A percentile compares a stretch with the other conserved stretches of the same genome.
Conservation (phyloP, 2,113 vertebrate genomes). For the Connochaetes taurinus region DNA sequence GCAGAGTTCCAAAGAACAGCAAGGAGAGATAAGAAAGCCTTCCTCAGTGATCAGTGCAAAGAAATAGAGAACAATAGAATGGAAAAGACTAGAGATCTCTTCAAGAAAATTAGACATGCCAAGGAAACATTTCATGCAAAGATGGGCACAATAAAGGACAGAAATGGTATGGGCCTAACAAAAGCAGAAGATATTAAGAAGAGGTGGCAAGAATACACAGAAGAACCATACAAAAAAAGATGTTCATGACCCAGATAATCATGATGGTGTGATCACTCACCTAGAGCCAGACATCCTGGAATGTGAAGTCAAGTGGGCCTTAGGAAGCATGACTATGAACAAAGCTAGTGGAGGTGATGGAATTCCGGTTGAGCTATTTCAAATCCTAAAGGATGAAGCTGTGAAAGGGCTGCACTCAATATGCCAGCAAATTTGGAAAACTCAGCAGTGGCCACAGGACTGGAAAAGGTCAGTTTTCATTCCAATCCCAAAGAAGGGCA, state of each 20-base stretch:
- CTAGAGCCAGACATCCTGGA: background rate
- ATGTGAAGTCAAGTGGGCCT: background rate
- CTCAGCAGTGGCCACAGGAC: background rate
- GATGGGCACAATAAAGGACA: background rate
- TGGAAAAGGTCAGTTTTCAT: background rate
- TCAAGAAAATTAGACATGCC: background rate
- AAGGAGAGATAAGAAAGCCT: background rate
- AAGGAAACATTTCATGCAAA: background rate
- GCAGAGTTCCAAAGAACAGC: background rate
- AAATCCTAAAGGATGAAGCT: background rate
- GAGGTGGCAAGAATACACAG: background rate
- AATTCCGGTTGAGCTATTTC: background rate
- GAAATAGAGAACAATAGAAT: background rate
- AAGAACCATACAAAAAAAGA: background rate
- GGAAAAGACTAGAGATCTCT: background rate
- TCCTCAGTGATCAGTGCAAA: background rate
- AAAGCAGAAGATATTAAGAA: background rate
- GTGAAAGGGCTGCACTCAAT: background rate
- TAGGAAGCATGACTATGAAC: background rate
- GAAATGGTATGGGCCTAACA: background rate
- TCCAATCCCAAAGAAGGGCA: background rate
- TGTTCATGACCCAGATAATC: background rate
- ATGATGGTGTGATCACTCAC: fast-evolving
- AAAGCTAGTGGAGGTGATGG: background rate
- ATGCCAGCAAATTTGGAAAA: background rate